These are phyloP conservation scores for Melanerpes aurifrons DNA, from an alignment of 2,113 vertebrate species.

Conservation along the genomic window DNA sequence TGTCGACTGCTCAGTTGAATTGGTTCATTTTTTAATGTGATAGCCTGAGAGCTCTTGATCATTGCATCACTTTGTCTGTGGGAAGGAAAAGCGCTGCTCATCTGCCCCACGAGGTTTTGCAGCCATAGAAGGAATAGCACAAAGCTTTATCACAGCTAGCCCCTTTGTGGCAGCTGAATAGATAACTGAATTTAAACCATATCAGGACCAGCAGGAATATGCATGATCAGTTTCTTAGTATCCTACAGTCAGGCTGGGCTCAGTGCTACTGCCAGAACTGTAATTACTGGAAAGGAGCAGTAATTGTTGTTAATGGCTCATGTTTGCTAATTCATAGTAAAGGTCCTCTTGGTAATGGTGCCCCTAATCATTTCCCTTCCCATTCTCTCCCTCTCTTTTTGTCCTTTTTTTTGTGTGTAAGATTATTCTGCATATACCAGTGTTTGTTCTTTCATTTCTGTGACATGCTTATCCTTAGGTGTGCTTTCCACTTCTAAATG, in stretches of 20 bases:
- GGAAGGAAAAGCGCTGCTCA: neutral
- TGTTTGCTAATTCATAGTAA: neutral
- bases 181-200: neutral
- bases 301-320: neutral
- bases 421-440: neutral
- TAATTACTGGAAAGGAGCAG: neutral
- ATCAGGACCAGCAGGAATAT: neutral
- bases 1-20: neutral
- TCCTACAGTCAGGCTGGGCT: neutral
- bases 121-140: neutral
- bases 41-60: constrained; percentile 11
- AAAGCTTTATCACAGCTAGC: neutral
- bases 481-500: neutral
- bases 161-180: neutral
- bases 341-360: neutral
- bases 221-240: neutral
- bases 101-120: neutral
- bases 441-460: neutral
- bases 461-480: neutral
- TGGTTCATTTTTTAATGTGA: neutral
- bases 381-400: neutral
- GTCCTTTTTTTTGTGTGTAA: neutral
- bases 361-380: neutral
- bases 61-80: constrained; percentile 3
- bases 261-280: neutral